phyloP scores from a whole-genome alignment of 2,113 vertebrate species.

The Poeciliopsis turrubarensis region DNA sequence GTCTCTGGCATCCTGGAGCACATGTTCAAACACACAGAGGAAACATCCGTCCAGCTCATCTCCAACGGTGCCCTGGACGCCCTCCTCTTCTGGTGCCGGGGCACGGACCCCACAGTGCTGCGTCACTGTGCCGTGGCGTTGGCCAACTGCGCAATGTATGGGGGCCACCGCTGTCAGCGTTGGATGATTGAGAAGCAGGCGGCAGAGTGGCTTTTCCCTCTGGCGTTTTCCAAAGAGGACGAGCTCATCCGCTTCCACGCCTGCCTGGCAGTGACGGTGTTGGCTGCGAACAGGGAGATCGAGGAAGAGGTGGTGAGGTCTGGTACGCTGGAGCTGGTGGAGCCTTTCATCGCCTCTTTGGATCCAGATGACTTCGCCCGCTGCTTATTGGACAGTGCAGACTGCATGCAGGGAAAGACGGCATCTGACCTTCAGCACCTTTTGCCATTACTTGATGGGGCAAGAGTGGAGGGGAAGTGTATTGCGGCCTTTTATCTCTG shows the following conservation, averaged over 20 bases:
- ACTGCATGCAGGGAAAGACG: slow-evolving; percentile 89
- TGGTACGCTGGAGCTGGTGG: slow-evolving; percentile 94
- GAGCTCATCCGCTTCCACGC: slow-evolving; percentile 91
- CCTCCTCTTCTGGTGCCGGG: slow-evolving; percentile 95
- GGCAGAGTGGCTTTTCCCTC: slow-evolving; percentile 94
- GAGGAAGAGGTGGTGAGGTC: slow-evolving; percentile 96
- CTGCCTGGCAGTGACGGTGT: slow-evolving; percentile 90
- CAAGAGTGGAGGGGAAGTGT: slow-evolving; percentile 92
- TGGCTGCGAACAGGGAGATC: slow-evolving; percentile 93
- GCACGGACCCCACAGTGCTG: slow-evolving; percentile 86
- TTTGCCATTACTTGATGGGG: slow-evolving; percentile 90
- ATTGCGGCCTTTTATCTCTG: slow-evolving; percentile 96
- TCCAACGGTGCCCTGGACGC: slow-evolving; percentile 88
- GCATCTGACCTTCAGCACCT: slow-evolving; percentile 92
- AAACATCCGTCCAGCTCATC: slow-evolving; percentile 91
- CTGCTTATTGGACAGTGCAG: slow-evolving; percentile 85
- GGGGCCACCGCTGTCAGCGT: slow-evolving; percentile 90
- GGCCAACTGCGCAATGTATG: slow-evolving; percentile 96
- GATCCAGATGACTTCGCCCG: slow-evolving; percentile 89
- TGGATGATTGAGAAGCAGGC: slow-evolving; percentile 94
- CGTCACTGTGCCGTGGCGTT: slow-evolving; percentile 93
- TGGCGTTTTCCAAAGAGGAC: slow-evolving; percentile 95
- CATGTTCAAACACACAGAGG: slow-evolving; percentile 99
- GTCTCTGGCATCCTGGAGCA: slow-evolving; percentile 94
- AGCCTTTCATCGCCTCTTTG: slow-evolving; percentile 93